Percentiles rank a stretch among this genome's conserved stretches.
Conservation (phyloP, 2,797 vertebrate genomes). For the Chromis chromis region DNA sequence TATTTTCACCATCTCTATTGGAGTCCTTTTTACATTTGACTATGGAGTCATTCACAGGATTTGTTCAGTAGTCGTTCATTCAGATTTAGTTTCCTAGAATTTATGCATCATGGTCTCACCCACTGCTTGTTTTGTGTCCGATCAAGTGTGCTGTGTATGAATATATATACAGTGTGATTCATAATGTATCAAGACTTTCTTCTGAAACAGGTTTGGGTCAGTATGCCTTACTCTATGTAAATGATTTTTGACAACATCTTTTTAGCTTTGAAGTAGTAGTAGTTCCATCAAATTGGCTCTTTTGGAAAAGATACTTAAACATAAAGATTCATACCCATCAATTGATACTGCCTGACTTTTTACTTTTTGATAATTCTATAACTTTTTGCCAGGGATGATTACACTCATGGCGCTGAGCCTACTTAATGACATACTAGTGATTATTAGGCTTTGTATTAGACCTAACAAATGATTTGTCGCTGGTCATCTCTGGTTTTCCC, state of each 20-base stretch:
- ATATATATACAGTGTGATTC: conserved; percentile 31
- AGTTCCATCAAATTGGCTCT: conserved; percentile 31
- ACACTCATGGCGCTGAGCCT: conserved; percentile 17
- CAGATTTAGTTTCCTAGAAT: conserved; percentile 38
- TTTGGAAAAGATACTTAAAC: conserved; percentile 7
- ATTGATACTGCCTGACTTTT: conserved; percentile 28
- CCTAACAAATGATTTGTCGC: conserved; percentile 50
- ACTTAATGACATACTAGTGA: conserved; percentile 22
- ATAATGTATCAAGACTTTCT: conserved; percentile 49
- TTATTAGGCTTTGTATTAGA: conserved; percentile 44
- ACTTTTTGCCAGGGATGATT: conserved; percentile 24
- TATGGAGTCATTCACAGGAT: neutral
- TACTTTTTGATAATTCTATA: conserved; percentile 12
- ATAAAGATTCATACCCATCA: neutral
- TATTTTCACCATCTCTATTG: conserved; percentile 18
- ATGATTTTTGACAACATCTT: neutral
- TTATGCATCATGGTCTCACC: conserved; percentile 38
- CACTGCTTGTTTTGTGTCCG: conserved; percentile 45
- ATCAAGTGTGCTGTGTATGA: conserved; percentile 49
- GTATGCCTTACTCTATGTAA: conserved; percentile 1
- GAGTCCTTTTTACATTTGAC: conserved; percentile 8
- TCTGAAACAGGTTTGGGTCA: conserved; percentile 58
- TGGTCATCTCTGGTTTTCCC: conserved; percentile 71
- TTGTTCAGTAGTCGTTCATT: neutral
- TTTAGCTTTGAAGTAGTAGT: conserved; percentile 13